Evolutionary conservation across 2,888 invertebrate genomes (phyloP).

Genomic region (Orchesella flavescens): DNA sequence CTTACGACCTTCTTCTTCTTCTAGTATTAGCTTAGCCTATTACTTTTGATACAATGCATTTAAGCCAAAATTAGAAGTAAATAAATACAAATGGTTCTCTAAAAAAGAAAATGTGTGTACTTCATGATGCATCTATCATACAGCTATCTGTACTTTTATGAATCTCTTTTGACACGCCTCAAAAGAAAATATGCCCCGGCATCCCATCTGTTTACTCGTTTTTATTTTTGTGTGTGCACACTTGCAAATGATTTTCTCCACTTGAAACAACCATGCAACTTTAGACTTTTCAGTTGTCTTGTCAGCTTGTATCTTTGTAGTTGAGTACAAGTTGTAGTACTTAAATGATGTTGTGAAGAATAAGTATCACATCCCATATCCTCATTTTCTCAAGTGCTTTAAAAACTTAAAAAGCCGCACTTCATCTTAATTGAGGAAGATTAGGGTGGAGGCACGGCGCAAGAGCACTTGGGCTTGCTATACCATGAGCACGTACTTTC

Average conservation of each 20-base stretch:
- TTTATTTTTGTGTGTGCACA: neutral
- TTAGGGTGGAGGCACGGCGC: neutral
- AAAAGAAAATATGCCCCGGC: slow-evolving; percentile 21
- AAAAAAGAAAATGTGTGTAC: no score
- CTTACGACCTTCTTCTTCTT: no score
- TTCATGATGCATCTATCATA: neutral
- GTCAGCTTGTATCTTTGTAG: no score
- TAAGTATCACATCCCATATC: no score
- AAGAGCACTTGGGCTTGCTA: neutral
- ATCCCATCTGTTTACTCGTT: slow-evolving; percentile 52
- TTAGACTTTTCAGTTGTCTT: no score
- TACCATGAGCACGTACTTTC: no score
- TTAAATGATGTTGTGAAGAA: no score
- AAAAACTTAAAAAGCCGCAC: slow-evolving; percentile 17
- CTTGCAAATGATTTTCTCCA: slow-evolving; percentile 45
- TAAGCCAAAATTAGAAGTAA: no score
- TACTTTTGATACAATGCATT: no score
- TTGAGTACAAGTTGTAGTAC: no score
- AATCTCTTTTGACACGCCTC: slow-evolving; percentile 33
- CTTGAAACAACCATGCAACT: slow-evolving; percentile 26
- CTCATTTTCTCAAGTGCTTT: neutral
- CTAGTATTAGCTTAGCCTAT: no score
- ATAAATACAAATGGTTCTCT: no score
- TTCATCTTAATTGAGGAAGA: slow-evolving; percentile 24
- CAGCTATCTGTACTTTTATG: neutral